phyloP scores from a whole-genome alignment of 2,888 invertebrate species.

The Drosophila sordidula region DNA sequence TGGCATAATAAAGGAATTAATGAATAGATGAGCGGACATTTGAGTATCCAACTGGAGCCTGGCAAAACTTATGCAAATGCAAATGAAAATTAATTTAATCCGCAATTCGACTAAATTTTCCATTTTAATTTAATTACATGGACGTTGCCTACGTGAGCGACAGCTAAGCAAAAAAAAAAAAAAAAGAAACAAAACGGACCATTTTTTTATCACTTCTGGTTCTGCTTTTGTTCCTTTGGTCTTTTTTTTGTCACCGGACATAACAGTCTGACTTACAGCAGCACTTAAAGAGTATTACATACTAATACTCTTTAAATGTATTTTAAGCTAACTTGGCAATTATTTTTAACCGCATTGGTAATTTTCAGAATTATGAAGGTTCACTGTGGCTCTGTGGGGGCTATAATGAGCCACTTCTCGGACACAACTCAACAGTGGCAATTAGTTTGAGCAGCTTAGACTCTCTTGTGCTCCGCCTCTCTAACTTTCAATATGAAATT shows the following conservation, averaged over 20 bases:
- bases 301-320: constrained; percentile 49
- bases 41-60: constrained; percentile 35
- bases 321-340: constrained; percentile 82
- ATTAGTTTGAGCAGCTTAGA: constrained; percentile 62
- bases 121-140: constrained; percentile 85
- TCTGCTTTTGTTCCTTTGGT: constrained; percentile 1
- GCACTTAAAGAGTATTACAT: constrained; percentile 48
- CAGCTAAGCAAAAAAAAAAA: constrained; percentile 72
- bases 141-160: constrained; percentile 84
- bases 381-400: constrained; percentile 36
- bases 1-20: constrained; percentile 76
- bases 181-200: constrained; percentile 27
- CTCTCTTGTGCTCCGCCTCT: constrained; percentile 2
- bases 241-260: constrained; percentile 15
- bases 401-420: constrained; percentile 50
- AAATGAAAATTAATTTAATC: constrained; percentile 85
- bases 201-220: constrained; percentile 44
- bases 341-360: constrained; percentile 78
- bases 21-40: constrained; percentile 51
- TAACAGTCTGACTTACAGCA: constrained; percentile 14
- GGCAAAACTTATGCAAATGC: constrained; percentile 84
- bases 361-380: constrained; percentile 84
- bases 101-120: constrained; percentile 84
- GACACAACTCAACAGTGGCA: constrained; percentile 28
- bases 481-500: constrained; percentile 69